Percentiles rank a stretch among this genome's conserved stretches.
phyloP scores from a whole-genome alignment of 2,113 vertebrate species.

The Tragelaphus scriptus region DNA sequence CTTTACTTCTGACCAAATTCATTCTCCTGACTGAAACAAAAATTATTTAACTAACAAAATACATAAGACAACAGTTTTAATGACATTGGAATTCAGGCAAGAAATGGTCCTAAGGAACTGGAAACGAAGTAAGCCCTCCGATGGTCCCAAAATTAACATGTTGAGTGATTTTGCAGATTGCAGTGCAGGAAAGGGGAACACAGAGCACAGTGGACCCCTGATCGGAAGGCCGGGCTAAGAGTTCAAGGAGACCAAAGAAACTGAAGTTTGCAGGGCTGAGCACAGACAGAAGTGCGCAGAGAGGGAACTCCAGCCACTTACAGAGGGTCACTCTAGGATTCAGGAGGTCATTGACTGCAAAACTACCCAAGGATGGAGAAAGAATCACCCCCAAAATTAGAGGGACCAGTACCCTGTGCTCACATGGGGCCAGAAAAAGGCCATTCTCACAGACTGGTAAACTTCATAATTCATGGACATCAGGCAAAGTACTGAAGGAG shows the following conservation, averaged over 20 bases:
- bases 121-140: background rate
- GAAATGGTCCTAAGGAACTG: background rate
- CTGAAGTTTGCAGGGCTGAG: background rate
- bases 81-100: background rate
- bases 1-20: background rate
- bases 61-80: background rate
- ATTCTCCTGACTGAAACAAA: background rate
- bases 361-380: too few species aligned
- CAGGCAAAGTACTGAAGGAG: background rate
- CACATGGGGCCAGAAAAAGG: background rate
- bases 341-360: background rate
- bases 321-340: background rate
- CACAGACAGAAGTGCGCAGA: fast-evolving
- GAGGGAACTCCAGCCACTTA: fast-evolving
- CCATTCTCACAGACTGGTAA: background rate
- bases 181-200: too few species aligned
- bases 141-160: fast-evolving
- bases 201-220: background rate
- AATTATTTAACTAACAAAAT: background rate
- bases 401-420: background rate
- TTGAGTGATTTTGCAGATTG: background rate
- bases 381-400: background rate
- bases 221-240: background rate
- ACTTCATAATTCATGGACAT: too few species aligned
- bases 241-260: background rate